Evolutionary conservation across 1,140 invertebrate genomes (phyloP).

Genomic region (Drosophila truncata): DNA sequence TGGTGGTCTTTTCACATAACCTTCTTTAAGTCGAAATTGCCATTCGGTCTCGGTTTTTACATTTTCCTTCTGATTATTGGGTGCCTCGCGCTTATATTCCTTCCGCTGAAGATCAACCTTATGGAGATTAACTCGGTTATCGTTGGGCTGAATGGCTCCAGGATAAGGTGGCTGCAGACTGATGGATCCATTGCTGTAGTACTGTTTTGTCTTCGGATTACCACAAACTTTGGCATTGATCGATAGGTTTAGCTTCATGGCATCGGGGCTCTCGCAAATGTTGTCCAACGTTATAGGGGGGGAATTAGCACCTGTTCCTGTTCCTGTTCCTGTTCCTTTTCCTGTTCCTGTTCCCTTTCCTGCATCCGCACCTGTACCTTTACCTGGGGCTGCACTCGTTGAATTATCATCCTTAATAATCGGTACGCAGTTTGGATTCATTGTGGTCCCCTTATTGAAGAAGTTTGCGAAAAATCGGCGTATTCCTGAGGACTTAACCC

Average conservation of each 20-base stretch:
- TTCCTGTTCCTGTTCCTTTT: background rate
- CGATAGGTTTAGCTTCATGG: conserved; percentile 66
- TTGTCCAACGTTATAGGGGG: background rate
- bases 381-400: background rate
- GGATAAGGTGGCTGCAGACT: conserved; percentile 35
- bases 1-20: background rate
- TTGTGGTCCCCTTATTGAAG: conserved; percentile 39
- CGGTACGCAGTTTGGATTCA: conserved; percentile 58
- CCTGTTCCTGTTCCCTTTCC: too few relatives aligned
- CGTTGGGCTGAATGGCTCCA: background rate
- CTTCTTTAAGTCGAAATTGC: background rate
- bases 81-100: background rate
- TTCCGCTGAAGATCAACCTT: background rate
- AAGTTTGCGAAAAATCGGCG: conserved; percentile 44
- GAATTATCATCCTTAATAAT: conserved; percentile 1
- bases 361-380: too few relatives aligned
- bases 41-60: background rate
- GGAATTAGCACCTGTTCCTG: background rate
- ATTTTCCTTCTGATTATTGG: too few relatives aligned
- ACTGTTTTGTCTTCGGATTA: conserved; percentile 58
- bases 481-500: conserved; percentile 8
- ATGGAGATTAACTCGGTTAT: background rate
- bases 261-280: conserved; percentile 36
- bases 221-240: conserved; percentile 68
- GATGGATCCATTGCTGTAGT: conserved; percentile 71